Conservation (phyloP, 2,797 vertebrate genomes). For the Pangasius mekongensis region DNA sequence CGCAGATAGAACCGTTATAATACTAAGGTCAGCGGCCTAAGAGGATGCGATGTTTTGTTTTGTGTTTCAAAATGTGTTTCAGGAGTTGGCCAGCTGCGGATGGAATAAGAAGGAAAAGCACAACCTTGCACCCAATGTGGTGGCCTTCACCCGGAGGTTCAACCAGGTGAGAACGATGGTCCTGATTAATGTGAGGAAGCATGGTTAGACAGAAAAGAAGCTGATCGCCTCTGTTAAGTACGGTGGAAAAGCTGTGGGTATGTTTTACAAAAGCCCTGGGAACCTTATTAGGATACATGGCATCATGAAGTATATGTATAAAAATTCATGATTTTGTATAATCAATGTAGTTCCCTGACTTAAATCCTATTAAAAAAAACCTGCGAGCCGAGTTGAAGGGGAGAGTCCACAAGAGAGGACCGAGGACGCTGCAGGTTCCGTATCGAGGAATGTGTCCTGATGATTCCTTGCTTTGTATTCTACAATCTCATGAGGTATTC, state of each 20-base stretch:
- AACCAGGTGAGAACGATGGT: constrained; percentile 83
- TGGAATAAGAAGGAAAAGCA: constrained; percentile 98
- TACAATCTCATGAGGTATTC: background rate
- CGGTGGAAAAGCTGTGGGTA: background rate
- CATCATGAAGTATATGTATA: background rate
- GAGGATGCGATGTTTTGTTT: constrained; percentile 18
- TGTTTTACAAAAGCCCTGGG: background rate
- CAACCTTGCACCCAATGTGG: constrained; percentile 90
- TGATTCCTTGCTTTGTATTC: background rate
- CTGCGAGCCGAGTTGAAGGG: background rate
- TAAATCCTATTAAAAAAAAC: background rate
- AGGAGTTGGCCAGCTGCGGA: constrained; percentile 93
- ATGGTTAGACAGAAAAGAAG: background rate
- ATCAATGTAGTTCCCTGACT: background rate
- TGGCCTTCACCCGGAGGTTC: constrained; percentile 95
- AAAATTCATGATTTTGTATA: no score
- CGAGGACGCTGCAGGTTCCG: background rate
- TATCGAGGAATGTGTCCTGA: background rate
- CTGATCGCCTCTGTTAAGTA: background rate
- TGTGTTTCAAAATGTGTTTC: constrained; percentile 56
- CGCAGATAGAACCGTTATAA: background rate
- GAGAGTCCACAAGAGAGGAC: background rate
- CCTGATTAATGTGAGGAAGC: background rate
- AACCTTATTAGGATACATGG: background rate
- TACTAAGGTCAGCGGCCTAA: background rate